Conservation (phyloP, 2,113 vertebrate genomes). For the Manacus vitellinus region DNA sequence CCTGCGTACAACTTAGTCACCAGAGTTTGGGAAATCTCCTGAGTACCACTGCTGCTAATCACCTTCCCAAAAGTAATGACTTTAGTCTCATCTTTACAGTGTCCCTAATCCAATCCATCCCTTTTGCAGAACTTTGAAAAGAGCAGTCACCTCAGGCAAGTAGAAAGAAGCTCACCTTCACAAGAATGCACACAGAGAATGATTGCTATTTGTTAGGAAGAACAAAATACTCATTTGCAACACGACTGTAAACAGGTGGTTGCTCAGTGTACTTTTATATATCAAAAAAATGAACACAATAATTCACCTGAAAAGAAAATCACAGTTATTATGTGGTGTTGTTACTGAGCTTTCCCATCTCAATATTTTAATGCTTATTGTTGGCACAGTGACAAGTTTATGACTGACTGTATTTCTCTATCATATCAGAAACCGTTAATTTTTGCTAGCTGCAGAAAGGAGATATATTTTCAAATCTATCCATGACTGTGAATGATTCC, state of each 20-base stretch:
- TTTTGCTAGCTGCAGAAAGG: not conserved
- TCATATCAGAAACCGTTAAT: not conserved
- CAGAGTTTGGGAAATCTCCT: not conserved
- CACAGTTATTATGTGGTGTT: not conserved
- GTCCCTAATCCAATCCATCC: not conserved
- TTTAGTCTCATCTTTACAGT: not conserved
- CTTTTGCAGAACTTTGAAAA: not conserved
- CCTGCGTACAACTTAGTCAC: not conserved
- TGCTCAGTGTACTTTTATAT: not conserved
- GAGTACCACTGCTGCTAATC: not conserved
- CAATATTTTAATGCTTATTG: not conserved
- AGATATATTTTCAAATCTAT: constrained; percentile 15
- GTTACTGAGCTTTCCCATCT: not conserved
- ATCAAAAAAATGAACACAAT: not conserved
- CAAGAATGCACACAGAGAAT: not conserved
- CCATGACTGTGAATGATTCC: not conserved
- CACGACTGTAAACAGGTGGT: not conserved
- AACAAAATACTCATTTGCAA: not conserved
- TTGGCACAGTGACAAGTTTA: not conserved
- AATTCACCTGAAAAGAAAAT: not conserved
- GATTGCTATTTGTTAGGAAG: not conserved
- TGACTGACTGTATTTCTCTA: not conserved
- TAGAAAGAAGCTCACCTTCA: not conserved
- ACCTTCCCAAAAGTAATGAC: not conserved
- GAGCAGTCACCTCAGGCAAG: not conserved